Evolutionary conservation across 2,113 vertebrate species (phyloP).

Genomic region (Galemys pyrenaicus): DNA sequence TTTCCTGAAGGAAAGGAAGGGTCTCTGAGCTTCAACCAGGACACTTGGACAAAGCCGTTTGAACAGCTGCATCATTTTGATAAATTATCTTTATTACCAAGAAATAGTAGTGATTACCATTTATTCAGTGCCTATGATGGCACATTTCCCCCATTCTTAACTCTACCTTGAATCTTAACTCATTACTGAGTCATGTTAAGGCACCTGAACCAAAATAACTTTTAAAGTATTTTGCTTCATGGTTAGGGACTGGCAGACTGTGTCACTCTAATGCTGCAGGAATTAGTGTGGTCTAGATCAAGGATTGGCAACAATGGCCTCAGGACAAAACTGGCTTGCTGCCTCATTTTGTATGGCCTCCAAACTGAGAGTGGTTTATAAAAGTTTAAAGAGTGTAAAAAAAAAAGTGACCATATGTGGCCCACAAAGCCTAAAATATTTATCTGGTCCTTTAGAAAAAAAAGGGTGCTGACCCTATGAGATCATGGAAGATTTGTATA

Average conservation of each 20-base stretch:
- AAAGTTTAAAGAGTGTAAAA: slow-evolving; percentile 10
- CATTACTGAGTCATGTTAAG: neutral
- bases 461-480: slow-evolving; percentile 30
- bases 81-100: neutral
- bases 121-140: neutral
- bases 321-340: neutral
- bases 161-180: neutral
- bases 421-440: slow-evolving; percentile 20
- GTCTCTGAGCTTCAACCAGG: neutral
- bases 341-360: slow-evolving; percentile 8
- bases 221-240: neutral
- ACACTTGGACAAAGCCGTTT: neutral
- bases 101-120: neutral
- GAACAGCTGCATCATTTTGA: neutral
- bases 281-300: neutral
- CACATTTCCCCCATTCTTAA: neutral
- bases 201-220: slow-evolving; percentile 18
- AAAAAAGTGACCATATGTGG: neutral
- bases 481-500: neutral
- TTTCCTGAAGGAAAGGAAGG: neutral
- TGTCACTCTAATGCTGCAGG: neutral
- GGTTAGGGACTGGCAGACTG: neutral
- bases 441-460: slow-evolving; percentile 24
- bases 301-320: neutral
- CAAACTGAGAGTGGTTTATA: neutral